These are phyloP conservation scores for Ceryle rudis DNA, from an alignment of 2,797 vertebrate genomes.

Conservation along the genomic window DNA sequence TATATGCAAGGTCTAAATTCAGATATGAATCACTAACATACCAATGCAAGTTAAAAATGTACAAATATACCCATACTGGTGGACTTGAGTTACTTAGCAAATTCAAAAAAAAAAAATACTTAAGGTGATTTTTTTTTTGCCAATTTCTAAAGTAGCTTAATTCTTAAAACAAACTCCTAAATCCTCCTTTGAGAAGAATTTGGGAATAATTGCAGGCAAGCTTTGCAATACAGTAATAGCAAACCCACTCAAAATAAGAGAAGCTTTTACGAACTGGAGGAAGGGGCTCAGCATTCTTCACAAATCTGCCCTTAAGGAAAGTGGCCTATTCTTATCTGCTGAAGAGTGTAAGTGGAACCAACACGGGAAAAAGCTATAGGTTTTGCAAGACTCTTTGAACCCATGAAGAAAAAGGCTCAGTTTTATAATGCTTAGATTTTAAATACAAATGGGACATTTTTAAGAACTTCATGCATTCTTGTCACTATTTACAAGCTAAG, in stretches of 20 bases:
- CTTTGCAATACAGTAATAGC: not conserved
- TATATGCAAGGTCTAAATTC: not conserved
- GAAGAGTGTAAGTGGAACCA: not conserved
- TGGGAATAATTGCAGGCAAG: not conserved
- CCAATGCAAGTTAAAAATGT: not conserved
- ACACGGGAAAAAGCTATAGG: not conserved
- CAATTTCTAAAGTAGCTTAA: not conserved
- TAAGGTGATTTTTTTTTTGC: not conserved
- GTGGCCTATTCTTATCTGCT: not conserved
- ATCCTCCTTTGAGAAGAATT: not conserved
- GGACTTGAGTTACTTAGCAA: not conserved
- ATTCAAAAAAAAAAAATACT: not conserved
- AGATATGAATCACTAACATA: not conserved
- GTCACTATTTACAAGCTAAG: constrained; percentile 52
- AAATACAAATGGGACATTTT: constrained; percentile 43
- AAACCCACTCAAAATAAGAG: not conserved
- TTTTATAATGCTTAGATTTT: constrained; percentile 14
- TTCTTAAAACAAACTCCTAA: not conserved
- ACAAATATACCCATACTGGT: not conserved
- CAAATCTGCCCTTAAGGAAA: not conserved
- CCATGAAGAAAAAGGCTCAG: not conserved
- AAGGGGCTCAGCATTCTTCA: not conserved
- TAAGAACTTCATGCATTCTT: constrained; percentile 44
- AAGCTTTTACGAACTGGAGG: not conserved
- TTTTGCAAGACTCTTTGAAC: constrained; percentile 1